These are phyloP conservation scores for Siniperca scherzeri DNA, from an alignment of 2,797 vertebrate genomes.

Conservation along the genomic window DNA sequence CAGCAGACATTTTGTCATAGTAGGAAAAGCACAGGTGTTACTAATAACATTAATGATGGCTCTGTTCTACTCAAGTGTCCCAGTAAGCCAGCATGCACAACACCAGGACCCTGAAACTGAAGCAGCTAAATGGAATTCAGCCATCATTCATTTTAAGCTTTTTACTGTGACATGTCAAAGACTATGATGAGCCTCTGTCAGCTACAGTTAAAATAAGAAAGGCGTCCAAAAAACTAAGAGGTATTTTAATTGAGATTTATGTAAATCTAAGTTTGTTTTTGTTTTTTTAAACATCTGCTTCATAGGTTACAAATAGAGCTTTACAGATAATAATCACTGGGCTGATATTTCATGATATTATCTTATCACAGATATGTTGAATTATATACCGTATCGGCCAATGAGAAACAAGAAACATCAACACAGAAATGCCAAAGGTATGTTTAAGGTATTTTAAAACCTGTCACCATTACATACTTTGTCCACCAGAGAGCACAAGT, in stretches of 20 bases:
- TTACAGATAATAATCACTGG: not conserved
- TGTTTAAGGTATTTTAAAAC: not conserved
- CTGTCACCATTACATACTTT: not conserved
- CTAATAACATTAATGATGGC: not conserved
- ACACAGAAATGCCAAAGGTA: not conserved
- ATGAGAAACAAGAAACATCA: not conserved
- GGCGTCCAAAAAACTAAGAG: not conserved
- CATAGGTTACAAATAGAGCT: not conserved
- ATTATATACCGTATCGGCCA: not conserved
- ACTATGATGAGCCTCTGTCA: not conserved
- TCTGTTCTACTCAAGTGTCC: not conserved
- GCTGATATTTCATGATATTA: not conserved
- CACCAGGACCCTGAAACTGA: not conserved
- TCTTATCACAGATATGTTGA: not conserved
- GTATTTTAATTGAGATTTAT: not conserved
- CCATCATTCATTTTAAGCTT: not conserved
- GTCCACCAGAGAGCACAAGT: constrained; percentile 37
- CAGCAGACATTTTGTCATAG: not conserved
- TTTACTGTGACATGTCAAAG: not conserved
- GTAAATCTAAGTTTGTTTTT: not conserved
- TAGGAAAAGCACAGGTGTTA: not conserved
- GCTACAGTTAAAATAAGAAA: not conserved
- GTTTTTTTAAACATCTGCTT: not conserved
- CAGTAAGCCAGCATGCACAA: too few species aligned
- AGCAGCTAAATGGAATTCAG: not conserved